These are phyloP conservation scores for Phengaris arion DNA, from an alignment of 2,888 invertebrate genomes.

Conservation along the genomic window DNA sequence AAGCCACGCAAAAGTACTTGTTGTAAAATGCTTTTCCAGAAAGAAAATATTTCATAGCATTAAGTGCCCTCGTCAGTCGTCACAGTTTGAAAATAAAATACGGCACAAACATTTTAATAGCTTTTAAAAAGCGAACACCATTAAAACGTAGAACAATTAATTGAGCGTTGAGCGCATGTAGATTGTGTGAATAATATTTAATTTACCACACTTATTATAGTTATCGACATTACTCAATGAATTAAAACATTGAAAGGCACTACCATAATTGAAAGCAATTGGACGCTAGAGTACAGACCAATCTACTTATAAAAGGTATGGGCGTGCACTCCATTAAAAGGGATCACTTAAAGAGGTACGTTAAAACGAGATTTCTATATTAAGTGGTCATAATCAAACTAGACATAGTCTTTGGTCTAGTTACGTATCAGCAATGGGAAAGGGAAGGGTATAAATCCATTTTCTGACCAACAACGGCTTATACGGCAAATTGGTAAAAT, in stretches of 20 bases:
- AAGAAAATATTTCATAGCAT: not conserved
- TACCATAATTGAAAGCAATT: conserved; percentile 11
- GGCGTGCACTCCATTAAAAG: conserved; percentile 5
- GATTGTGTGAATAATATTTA: not conserved
- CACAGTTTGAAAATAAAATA: not conserved
- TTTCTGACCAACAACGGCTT: too few species aligned
- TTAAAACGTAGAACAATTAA: not conserved
- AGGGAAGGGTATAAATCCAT: too few species aligned
- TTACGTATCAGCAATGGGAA: not conserved
- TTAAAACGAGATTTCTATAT: not conserved
- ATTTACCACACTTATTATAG: not conserved
- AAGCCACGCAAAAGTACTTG: not conserved
- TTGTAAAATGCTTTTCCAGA: not conserved
- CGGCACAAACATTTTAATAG: not conserved
- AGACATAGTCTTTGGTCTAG: not conserved
- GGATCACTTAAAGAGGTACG: not conserved
- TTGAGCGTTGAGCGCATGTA: not conserved
- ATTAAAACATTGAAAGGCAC: conserved; percentile 11
- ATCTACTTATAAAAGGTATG: conserved; percentile 3
- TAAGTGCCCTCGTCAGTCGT: not conserved
- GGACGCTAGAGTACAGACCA: not conserved
- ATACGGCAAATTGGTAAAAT: too few species aligned
- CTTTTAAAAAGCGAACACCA: not conserved
- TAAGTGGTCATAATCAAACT: not conserved
- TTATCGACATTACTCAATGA: not conserved